Evolutionary conservation across 1,140 invertebrate species (phyloP).

Genomic region (Lepidurus packardi): DNA sequence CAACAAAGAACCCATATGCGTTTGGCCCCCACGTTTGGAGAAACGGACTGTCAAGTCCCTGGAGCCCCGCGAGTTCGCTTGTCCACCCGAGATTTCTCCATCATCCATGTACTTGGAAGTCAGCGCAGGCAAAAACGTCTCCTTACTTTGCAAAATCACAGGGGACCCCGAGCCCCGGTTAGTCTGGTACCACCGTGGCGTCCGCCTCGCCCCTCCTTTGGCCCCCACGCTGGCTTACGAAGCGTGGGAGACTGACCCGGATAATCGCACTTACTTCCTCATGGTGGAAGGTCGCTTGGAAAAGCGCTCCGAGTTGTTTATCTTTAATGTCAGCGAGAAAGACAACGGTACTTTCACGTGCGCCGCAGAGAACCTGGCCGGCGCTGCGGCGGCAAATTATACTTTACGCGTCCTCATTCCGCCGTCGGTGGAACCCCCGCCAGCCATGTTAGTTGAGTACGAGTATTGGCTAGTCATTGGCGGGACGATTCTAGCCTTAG

Average conservation of each 20-base stretch:
- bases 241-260: slow-evolving; percentile 18
- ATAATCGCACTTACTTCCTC: slow-evolving; percentile 50
- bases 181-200: slow-evolving; percentile 70
- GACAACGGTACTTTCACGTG: slow-evolving; percentile 77
- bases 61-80: slow-evolving; percentile 67
- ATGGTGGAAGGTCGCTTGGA: slow-evolving; percentile 61
- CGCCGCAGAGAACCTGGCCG: slow-evolving; percentile 72
- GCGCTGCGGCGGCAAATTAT: slow-evolving; percentile 65
- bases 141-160: slow-evolving; percentile 66
- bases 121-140: slow-evolving; percentile 69
- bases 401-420: slow-evolving; percentile 64
- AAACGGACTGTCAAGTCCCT: slow-evolving; percentile 63
- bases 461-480: slow-evolving; percentile 49
- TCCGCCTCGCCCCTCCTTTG: slow-evolving; percentile 33
- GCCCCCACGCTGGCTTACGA: slow-evolving; percentile 23
- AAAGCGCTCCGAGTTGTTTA: slow-evolving; percentile 66
- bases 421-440: slow-evolving; percentile 39
- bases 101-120: slow-evolving; percentile 65
- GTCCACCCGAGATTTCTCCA: slow-evolving; percentile 67
- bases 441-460: slow-evolving; percentile 57
- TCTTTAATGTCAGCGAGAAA: slow-evolving; percentile 63
- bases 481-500: slow-evolving; percentile 53
- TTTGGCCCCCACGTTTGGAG: slow-evolving; percentile 58
- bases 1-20: slow-evolving; percentile 65
- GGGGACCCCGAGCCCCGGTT: slow-evolving; percentile 70